Conservation (phyloP, 2,888 invertebrate genomes). For the Azorinus chamasolen region DNA sequence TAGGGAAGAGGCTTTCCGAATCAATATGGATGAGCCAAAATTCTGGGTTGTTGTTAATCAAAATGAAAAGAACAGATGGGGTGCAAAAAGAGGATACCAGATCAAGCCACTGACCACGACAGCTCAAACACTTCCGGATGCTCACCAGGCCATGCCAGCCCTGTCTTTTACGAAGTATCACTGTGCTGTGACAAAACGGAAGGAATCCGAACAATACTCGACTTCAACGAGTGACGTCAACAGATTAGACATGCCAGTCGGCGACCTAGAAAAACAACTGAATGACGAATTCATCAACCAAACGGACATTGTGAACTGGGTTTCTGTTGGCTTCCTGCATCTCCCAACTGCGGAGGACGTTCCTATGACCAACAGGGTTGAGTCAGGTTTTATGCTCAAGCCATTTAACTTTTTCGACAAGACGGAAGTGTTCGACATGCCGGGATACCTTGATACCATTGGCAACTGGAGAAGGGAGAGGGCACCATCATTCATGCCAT, state of each 20-base stretch:
- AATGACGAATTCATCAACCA: conserved; percentile 67
- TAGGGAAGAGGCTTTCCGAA: conserved; percentile 56
- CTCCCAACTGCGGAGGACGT: conserved; percentile 70
- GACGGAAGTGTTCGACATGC: conserved; percentile 68
- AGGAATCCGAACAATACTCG: conserved; percentile 64
- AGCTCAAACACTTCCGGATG: conserved; percentile 62
- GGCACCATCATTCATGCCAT: conserved; percentile 36
- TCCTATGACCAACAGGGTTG: conserved; percentile 69
- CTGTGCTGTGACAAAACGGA: conserved; percentile 64
- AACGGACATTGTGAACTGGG: conserved; percentile 70
- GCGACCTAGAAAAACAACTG: conserved; percentile 61
- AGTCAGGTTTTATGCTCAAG: conserved; percentile 68
- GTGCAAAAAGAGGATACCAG: conserved; percentile 65
- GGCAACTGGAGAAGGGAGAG: conserved; percentile 25
- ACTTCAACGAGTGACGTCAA: conserved; percentile 58
- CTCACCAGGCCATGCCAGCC: conserved; percentile 61
- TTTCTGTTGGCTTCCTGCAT: conserved; percentile 70
- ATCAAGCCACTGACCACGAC: conserved; percentile 63
- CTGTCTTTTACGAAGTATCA: conserved; percentile 71
- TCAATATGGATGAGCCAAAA: conserved; percentile 62
- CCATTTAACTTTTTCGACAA: conserved; percentile 74
- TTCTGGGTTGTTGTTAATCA: conserved; percentile 70
- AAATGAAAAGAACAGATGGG: conserved; percentile 65
- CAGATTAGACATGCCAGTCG: conserved; percentile 58
- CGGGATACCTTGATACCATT: conserved; percentile 51